Percentiles rank a stretch among this genome's conserved stretches.
phyloP scores from a whole-genome alignment of 2,888 invertebrate genomes.

The Elysia crispata region DNA sequence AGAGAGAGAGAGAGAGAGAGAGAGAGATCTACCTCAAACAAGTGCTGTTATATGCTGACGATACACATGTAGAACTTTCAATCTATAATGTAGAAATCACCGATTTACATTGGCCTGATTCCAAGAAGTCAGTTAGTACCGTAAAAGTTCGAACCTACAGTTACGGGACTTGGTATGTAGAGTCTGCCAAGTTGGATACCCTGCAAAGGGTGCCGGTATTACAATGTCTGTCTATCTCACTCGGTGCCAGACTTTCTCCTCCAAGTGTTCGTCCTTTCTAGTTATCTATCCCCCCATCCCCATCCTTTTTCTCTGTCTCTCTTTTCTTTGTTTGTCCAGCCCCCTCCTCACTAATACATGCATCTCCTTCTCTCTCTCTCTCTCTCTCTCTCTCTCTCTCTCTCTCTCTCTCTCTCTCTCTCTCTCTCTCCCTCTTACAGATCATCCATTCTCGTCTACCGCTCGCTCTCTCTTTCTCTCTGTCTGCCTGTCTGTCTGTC shows the following conservation, averaged over 20 bases:
- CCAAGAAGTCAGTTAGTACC: too few relatives aligned
- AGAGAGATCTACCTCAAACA: too few relatives aligned
- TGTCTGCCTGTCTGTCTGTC: not conserved
- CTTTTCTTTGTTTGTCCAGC: not conserved
- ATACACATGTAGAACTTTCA: too few relatives aligned
- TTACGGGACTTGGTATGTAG: too few relatives aligned
- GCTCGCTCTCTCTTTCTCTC: not conserved
- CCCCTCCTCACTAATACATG: not conserved
- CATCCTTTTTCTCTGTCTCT: not conserved
- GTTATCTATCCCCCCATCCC: not conserved
- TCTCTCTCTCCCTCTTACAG: conserved; percentile 11
- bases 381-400: conserved; percentile 23
- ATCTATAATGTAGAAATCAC: too few relatives aligned
- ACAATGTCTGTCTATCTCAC: conserved; percentile 32
- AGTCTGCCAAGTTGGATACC: too few relatives aligned
- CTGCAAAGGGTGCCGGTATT: too few relatives aligned
- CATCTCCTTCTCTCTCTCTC: not conserved
- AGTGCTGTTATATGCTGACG: too few relatives aligned
- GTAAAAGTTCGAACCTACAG: too few relatives aligned
- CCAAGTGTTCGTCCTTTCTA: not conserved
- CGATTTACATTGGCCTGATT: too few relatives aligned
- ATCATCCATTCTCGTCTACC: not conserved
- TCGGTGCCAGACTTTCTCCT: not conserved
- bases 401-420: not conserved
- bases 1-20: too few relatives aligned